Conservation (phyloP, 2,888 invertebrate genomes). For the Ctenicera cuprea region DNA sequence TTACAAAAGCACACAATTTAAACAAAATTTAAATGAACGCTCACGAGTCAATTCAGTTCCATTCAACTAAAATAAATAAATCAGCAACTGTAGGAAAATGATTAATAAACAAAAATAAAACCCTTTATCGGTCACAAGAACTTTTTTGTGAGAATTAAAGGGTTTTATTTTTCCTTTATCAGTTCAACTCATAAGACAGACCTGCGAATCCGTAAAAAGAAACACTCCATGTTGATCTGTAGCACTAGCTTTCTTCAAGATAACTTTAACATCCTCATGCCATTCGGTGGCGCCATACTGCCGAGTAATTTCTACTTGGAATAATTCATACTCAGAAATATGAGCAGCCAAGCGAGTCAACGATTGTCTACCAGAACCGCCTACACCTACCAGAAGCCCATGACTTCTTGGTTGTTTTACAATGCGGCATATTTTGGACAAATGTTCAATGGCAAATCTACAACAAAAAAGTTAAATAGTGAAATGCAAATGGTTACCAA, state of each 20-base stretch:
- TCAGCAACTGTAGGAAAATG: no score
- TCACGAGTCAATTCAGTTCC: no score
- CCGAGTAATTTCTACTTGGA: conserved; percentile 93
- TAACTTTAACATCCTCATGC: conserved; percentile 92
- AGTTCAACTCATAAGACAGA: conserved; percentile 61
- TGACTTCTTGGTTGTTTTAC: conserved; percentile 95
- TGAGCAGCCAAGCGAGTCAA: conserved; percentile 93
- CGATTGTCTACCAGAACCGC: conserved; percentile 95
- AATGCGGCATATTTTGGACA: conserved; percentile 92
- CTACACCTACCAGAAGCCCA: conserved; percentile 92
- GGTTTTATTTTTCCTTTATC: no score
- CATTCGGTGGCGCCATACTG: conserved; percentile 90
- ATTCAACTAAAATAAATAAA: no score
- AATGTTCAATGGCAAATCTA: conserved; percentile 95
- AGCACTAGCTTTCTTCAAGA: conserved; percentile 86
- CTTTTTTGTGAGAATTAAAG: no score
- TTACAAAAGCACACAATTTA: conserved; percentile 17
- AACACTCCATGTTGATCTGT: conserved; percentile 93
- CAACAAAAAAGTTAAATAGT: no score
- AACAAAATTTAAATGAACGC: no score
- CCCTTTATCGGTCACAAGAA: no score
- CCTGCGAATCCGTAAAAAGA: conserved; percentile 93
- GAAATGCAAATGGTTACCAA: conserved; percentile 19
- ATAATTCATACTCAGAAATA: conserved; percentile 94
- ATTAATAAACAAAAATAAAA: no score